Evolutionary conservation across 2,888 invertebrate genomes (phyloP).

Genomic region (Zaprionus bogoriensis): DNA sequence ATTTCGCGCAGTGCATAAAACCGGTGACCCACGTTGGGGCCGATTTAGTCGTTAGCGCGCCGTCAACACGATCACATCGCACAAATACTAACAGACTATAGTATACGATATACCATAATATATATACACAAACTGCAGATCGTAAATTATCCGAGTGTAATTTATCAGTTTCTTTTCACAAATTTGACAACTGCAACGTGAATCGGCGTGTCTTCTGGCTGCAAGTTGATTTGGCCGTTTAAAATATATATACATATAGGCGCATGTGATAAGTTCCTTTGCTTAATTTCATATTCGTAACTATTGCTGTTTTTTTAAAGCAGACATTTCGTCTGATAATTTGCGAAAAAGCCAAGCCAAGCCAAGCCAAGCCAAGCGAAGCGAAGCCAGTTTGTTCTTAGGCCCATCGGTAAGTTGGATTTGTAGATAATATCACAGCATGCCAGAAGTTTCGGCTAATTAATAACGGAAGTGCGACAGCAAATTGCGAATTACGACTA

Average conservation of each 20-base stretch:
- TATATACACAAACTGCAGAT: too few relatives aligned
- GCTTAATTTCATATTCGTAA: too few relatives aligned
- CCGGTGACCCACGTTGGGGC: constrained; percentile 77
- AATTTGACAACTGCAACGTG: constrained; percentile 31
- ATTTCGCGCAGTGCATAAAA: constrained; percentile 78
- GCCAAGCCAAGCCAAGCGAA: neutral
- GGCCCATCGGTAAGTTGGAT: constrained; percentile 38
- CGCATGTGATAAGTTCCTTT: neutral
- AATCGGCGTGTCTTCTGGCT: neutral
- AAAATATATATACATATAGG: too few relatives aligned
- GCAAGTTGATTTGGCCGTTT: too few relatives aligned
- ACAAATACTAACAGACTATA: too few relatives aligned
- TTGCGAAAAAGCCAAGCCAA: neutral
- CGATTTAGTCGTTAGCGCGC: constrained; percentile 83
- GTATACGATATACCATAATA: too few relatives aligned
- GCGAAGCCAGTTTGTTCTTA: constrained; percentile 6
- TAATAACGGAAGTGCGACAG: constrained; percentile 46
- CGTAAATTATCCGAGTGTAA: too few relatives aligned
- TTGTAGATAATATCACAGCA: constrained; percentile 10
- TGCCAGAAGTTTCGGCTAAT: constrained; percentile 32
- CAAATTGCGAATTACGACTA: constrained; percentile 57
- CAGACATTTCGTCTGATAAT: too few relatives aligned
- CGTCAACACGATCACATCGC: constrained; percentile 81
- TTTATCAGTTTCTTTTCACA: constrained; percentile 7
- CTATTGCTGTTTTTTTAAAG: neutral